phyloP scores from a whole-genome alignment of 2,797 vertebrate genomes.

The Premnoplex brunnescens region DNA sequence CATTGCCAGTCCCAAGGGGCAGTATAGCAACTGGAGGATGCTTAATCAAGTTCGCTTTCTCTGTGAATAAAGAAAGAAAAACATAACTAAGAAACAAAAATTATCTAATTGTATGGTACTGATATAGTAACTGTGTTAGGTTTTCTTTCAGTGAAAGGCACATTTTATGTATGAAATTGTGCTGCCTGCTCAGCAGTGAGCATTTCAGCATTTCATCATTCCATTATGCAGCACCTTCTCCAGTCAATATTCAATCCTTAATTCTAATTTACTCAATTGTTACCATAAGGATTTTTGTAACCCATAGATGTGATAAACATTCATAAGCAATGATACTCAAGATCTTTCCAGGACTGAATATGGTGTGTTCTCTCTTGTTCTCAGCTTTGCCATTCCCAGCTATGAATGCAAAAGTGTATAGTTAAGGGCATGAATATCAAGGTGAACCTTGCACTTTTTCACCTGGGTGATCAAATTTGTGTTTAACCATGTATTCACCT shows the following conservation, averaged over 20 bases:
- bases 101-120: not conserved
- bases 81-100: not conserved
- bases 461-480: not conserved
- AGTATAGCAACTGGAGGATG: conserved; percentile 94
- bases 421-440: not conserved
- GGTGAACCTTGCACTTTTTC: not conserved
- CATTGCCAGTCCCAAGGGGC: conserved; percentile 95
- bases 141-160: not conserved
- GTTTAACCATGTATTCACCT: not conserved
- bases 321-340: not conserved
- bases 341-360: not conserved
- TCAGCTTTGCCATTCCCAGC: not conserved
- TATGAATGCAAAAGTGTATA: not conserved
- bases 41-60: conserved; percentile 90
- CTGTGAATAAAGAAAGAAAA: conserved; percentile 74
- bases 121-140: not conserved
- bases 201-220: not conserved
- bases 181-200: not conserved
- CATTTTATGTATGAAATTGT: not conserved
- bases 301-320: not conserved
- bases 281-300: not conserved
- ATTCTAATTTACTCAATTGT: not conserved
- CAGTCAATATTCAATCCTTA: not conserved
- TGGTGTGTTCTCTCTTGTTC: not conserved
- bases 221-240: not conserved